These are phyloP conservation scores for Sitobion miscanthi DNA, from an alignment of 1,140 invertebrate species.

Conservation along the genomic window DNA sequence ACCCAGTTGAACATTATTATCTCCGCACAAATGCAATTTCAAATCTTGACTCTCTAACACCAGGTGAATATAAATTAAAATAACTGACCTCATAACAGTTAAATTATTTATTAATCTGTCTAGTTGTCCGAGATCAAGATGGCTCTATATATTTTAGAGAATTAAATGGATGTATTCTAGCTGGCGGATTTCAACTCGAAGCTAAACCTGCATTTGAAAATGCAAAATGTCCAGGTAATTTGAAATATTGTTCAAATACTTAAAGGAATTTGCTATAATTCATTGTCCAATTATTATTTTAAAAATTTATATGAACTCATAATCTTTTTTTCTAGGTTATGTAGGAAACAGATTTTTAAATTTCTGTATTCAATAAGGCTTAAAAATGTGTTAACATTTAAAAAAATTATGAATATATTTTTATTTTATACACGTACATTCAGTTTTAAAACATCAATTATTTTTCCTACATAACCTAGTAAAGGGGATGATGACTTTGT, in stretches of 20 bases:
- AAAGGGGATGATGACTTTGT: too few species aligned
- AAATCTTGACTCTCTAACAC: conserved; percentile 74
- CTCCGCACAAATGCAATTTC: conserved; percentile 82
- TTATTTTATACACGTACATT: too few species aligned
- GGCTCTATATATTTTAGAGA: conserved; percentile 86
- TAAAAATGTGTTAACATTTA: too few species aligned
- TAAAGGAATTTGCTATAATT: background rate
- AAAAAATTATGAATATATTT: too few species aligned
- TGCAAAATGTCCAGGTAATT: conserved; percentile 69
- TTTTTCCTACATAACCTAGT: too few species aligned
- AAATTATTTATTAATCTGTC: conserved; percentile 58
- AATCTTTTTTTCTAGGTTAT: too few species aligned
- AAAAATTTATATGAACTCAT: too few species aligned
- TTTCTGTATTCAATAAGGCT: too few species aligned
- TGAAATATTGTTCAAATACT: conserved; percentile 30
- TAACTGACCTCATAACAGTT: background rate
- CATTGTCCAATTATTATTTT: too few species aligned
- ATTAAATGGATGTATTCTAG: conserved; percentile 78
- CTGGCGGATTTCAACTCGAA: conserved; percentile 84
- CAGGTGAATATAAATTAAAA: conserved; percentile 65
- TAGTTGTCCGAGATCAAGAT: conserved; percentile 88
- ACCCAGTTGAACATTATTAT: conserved; percentile 93
- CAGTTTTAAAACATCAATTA: too few species aligned
- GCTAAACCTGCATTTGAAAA: conserved; percentile 91
- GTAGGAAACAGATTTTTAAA: too few species aligned